phyloP scores from a whole-genome alignment of 2,888 invertebrate genomes.

The Stenchaetothrips biformis region DNA sequence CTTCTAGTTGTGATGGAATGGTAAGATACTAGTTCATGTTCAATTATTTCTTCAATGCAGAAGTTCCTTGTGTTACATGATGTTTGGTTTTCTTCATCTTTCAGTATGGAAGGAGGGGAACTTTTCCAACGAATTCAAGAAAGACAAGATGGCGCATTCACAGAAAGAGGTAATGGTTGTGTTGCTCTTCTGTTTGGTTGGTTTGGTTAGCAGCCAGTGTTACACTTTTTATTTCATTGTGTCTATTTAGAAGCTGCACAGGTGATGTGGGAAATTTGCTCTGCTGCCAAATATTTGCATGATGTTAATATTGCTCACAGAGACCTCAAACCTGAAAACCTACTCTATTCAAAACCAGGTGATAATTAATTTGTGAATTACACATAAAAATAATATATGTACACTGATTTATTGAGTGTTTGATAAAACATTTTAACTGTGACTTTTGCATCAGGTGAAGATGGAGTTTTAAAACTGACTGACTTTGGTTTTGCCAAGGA shows the following conservation, averaged over 20 bases:
- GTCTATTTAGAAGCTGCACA: conserved; percentile 71
- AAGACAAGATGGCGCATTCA: conserved; percentile 89
- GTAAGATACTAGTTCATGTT: conserved; percentile 48
- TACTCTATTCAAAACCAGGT: conserved; percentile 77
- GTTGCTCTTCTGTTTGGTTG: conserved; percentile 19
- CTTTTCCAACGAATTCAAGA: conserved; percentile 96
- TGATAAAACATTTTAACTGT: background rate
- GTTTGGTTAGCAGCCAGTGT: background rate
- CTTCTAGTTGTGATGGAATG: conserved; percentile 99
- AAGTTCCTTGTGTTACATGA: background rate
- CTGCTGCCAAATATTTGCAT: conserved; percentile 90
- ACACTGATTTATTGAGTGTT: background rate
- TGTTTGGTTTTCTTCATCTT: conserved; percentile 35
- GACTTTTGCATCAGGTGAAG: conserved; percentile 46
- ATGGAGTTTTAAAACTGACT: conserved; percentile 88
- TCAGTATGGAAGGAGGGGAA: conserved; percentile 95
- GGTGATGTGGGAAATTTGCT: conserved; percentile 94
- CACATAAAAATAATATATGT: background rate
- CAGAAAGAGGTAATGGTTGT: conserved; percentile 68
- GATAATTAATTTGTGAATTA: conserved; percentile 33
- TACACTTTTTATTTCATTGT: conserved; percentile 27
- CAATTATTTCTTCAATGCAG: conserved; percentile 26
- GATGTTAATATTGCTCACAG: conserved; percentile 93
- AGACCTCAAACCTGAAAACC: conserved; percentile 96
- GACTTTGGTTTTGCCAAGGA: conserved; percentile 99